Evolutionary conservation across 2,888 invertebrate species (phyloP).

Genomic region (Bellardia bayeri): DNA sequence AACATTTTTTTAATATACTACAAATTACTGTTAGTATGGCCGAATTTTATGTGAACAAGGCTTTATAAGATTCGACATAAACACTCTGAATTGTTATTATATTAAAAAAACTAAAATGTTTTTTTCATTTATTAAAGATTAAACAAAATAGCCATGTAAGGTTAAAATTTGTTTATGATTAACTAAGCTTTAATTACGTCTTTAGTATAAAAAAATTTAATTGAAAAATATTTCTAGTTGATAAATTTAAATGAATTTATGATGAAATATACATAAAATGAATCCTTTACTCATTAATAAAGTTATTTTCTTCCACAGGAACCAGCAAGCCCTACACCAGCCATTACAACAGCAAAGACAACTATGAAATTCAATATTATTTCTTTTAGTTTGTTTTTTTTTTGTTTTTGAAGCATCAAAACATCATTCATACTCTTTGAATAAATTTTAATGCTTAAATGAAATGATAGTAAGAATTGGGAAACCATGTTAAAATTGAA

Average conservation of each 20-base stretch:
- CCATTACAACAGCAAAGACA: neutral
- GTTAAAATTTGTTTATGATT: too few species aligned
- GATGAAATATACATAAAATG: neutral
- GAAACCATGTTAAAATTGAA: slow-evolving; percentile 24
- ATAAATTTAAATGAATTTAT: slow-evolving; percentile 15
- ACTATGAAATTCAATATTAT: neutral
- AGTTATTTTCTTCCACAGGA: neutral
- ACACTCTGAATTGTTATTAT: too few species aligned
- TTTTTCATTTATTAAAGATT: too few species aligned
- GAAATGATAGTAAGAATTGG: slow-evolving; percentile 20
- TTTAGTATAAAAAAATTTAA: neutral
- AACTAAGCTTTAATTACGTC: too few species aligned
- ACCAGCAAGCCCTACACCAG: neutral
- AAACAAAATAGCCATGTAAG: too few species aligned
- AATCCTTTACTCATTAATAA: slow-evolving; percentile 4
- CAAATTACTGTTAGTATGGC: too few species aligned
- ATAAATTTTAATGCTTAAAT: slow-evolving; percentile 27
- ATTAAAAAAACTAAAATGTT: too few species aligned
- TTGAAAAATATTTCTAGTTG: neutral
- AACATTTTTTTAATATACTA: too few species aligned
- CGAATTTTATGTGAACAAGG: too few species aligned
- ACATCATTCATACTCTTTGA: slow-evolving; percentile 14
- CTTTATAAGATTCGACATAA: too few species aligned
- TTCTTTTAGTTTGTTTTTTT: neutral
- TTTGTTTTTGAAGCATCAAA: neutral